Evolutionary conservation across 2,888 invertebrate genomes (phyloP).

Genomic region (Lasioglossum lativentre): DNA sequence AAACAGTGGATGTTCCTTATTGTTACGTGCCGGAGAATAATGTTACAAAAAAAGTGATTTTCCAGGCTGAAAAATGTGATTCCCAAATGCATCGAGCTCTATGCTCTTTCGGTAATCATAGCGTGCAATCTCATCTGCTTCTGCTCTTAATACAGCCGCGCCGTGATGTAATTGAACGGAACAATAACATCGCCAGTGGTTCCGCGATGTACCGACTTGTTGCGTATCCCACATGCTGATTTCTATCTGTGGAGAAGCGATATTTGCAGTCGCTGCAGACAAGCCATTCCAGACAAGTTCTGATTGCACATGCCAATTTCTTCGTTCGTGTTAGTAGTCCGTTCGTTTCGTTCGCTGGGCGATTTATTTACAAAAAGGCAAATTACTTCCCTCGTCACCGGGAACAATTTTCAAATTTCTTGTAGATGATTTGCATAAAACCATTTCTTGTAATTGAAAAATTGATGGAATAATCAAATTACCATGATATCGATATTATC

Average conservation of each 20-base stretch:
- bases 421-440: neutral
- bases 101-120: neutral
- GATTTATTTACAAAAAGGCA: neutral
- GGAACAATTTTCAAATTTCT: neutral
- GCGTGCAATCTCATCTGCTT: neutral
- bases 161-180: conserved; percentile 29
- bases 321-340: neutral
- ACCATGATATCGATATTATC: neutral
- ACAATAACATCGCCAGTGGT: conserved; percentile 36
- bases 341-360: neutral
- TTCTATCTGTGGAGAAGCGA: conserved; percentile 44
- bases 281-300: neutral
- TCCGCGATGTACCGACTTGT: conserved; percentile 58
- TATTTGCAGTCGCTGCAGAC: conserved; percentile 14
- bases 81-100: neutral
- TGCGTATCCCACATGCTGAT: conserved; percentile 58
- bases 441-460: too few species aligned
- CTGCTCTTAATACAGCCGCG: conserved; percentile 17
- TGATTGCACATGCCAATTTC: conserved; percentile 25
- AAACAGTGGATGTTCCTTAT: neutral
- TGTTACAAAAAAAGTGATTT: neutral
- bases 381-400: neutral
- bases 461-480: too few species aligned
- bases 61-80: neutral
- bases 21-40: neutral